Conservation (phyloP, 2,888 invertebrate species). For the Carterocephalus palaemon region DNA sequence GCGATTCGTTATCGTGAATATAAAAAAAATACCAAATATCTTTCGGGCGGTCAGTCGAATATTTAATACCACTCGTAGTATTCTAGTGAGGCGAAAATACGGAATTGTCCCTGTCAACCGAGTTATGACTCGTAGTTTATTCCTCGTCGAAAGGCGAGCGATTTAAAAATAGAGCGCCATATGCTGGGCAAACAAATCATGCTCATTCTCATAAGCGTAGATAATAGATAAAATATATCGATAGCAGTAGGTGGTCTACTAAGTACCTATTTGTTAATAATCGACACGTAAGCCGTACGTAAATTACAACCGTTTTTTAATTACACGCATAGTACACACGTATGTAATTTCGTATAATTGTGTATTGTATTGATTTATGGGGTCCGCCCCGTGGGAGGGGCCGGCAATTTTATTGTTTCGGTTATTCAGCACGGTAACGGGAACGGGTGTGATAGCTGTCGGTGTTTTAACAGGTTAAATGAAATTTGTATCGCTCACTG, state of each 20-base stretch:
- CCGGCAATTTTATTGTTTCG: constrained; percentile 68
- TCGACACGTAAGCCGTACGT: constrained; percentile 55
- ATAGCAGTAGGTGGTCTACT: constrained; percentile 49
- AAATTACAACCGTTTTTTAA: constrained; percentile 63
- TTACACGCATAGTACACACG: constrained; percentile 43
- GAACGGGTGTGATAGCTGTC: constrained; percentile 14
- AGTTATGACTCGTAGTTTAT: too few species aligned
- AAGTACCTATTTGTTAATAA: constrained; percentile 64
- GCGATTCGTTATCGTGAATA: too few species aligned
- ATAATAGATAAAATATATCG: constrained; percentile 16
- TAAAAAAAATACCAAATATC: too few species aligned
- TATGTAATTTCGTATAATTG: constrained; percentile 68
- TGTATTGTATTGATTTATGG: constrained; percentile 67
- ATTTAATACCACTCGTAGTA: too few species aligned
- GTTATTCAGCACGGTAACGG: constrained; percentile 37
- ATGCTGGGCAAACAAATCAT: constrained; percentile 3
- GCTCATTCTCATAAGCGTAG: constrained; percentile 15
- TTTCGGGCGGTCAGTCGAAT: too few species aligned
- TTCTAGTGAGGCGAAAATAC: too few species aligned
- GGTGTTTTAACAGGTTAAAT: constrained; percentile 21
- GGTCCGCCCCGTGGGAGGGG: constrained; percentile 47
- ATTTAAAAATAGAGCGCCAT: too few species aligned
- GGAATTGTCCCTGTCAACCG: too few species aligned
- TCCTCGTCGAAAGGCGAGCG: too few species aligned
- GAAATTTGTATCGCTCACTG: constrained; percentile 14